Evolutionary conservation across 2,113 vertebrate genomes (phyloP), one percentile per base, ranked within the genome.

Genomic region (Entomyzon cyanotis): DNA sequence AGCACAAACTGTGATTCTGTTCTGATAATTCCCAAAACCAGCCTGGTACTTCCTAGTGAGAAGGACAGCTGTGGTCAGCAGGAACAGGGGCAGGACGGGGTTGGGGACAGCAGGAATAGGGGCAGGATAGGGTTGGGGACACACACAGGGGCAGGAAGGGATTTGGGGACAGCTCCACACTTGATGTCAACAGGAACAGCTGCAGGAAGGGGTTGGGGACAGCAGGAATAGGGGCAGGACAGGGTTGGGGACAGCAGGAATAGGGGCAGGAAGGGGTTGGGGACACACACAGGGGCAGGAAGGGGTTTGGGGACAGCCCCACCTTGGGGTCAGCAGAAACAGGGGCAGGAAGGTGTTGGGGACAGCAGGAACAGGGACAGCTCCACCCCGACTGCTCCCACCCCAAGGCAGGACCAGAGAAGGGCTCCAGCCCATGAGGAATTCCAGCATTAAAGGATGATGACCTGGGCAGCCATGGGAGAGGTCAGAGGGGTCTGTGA

Each of bases 31-130:
- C 55, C 44, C 42, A 27, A 35, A 58, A 64, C 20, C 62, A 65
- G 55, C 22, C 0, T 12, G 31, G 17, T 10, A 4, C 23, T 44
- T 35, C 21, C 63, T 1, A 0, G 7, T 10, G 81, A 28, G 33
- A 65, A 64, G 33, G n/a, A 30, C 2, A 67, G 8, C 13, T 2
- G 1, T 37, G 85, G 80, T 15, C 8, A 79, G 56, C 35, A 50
- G 39, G 55, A 14, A 2, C 35, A 28, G 37, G 68, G 12, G 2
- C 31, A 20, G 42, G 55, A 21, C 15, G 35, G 42, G 22, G 3
- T 1, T 24, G n/a, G 15, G 33, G 31, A 52, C 64, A 39, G 39
- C 37, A 37, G 37, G 37, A 37, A 37, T 37, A 37, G 37, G 8
- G 37, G 37, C 37, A 37, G 35, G 59, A 35, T 9, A n/a, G 27